Base-by-base conservation (phyloP, 2,113 vertebrate species). In the Ptyas mucosa region DNA sequence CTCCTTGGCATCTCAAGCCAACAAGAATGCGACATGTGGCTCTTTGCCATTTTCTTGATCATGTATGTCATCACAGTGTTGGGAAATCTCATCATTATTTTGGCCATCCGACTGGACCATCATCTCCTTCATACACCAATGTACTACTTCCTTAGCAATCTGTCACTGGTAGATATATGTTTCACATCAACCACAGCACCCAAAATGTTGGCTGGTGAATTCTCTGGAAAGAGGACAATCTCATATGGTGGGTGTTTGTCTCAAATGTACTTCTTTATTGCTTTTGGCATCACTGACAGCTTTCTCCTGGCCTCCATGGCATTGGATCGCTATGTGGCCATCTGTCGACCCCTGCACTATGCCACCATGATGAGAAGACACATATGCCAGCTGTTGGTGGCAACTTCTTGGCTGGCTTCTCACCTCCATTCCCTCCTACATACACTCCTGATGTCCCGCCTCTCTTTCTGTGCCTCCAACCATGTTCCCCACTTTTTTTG, bases 231-330 rank as follows among this genome's bases (percentile, higher is more conserved):
- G 8, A 95, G 94, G 88, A 69, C 8, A 51, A 96, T 96, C 61
- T 90, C 95, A 57, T 95, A 58, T 88, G 91, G 46, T 90, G 87
- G 89, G 15, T 96, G 51, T 39, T 92, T 96, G 34, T 46, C 86
- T 0, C 96, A 96, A 87, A 96, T 95, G 96, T 97, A 95, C 49
- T 96, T 96, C 61, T 96, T 96, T 87, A 91, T 95, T 34, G 85
- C 94, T 11, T 96, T 93, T 92, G 94, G 94, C 21, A 91, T 14
- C 43, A 94, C 94, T 3, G 96, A 96, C 55, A 95, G 90, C 53
- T 95, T 96, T 61, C 92, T 96, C 10, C 87, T 96, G 91, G 94
- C 85, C 15, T 89, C 15, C n/a, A 75, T 75, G 69, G 69, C 69
- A 39, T 20, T 75, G 15, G 69, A 75, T 75, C 69, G n/a, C 69